Base-by-base conservation (phyloP, 1,140 invertebrate species). In the Cotesia typhae region DNA sequence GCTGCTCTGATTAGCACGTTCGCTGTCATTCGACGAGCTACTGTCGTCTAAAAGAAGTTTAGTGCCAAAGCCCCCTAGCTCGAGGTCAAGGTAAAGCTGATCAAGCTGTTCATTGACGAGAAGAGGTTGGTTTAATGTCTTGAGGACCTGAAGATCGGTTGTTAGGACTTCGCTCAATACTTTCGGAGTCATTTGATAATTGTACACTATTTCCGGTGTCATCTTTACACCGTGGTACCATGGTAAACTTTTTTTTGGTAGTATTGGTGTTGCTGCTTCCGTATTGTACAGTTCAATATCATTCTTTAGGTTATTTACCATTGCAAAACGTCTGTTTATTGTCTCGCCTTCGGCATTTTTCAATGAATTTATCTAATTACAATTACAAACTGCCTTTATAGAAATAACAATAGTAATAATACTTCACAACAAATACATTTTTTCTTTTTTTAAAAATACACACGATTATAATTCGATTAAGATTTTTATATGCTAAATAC, bases 21-120 rank as follows among this genome's bases (percentile, higher is more conserved):
- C 90, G 51, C 88, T 90, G 60, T 88, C 89, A 52, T 88, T 91
- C 36, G 90, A 91, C 12, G 89, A 89, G 63, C 90, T 82, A 0
- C 89, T 88, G 76, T 93, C 91, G 65, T 92, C 91, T 5, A 93
- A 83, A 9, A 88, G 87, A 17, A 92, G 83, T 75, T 89, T 87
- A 0, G 88, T 84, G 0, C 88, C 84, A 55, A 88, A 80, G 1
- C 90, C 91, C 74, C 92, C 89, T 35, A 92, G 74, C 77, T 93
- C 90, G 73, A 94, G 84, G 77, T 95, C 93, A 35, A 90, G 75
- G 74, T 93, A 94, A 0, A 94, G 83, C 76, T 93, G 92, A 67
- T 85, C 87, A 6, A 95, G 78, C 80, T 94, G 93, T 69, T 94
- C 91, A 75, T 93, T 93, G 0, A 95, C 92, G 65, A 93, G 74